Conservation (phyloP, 2,797 vertebrate species). For the Netta rufina region DNA sequence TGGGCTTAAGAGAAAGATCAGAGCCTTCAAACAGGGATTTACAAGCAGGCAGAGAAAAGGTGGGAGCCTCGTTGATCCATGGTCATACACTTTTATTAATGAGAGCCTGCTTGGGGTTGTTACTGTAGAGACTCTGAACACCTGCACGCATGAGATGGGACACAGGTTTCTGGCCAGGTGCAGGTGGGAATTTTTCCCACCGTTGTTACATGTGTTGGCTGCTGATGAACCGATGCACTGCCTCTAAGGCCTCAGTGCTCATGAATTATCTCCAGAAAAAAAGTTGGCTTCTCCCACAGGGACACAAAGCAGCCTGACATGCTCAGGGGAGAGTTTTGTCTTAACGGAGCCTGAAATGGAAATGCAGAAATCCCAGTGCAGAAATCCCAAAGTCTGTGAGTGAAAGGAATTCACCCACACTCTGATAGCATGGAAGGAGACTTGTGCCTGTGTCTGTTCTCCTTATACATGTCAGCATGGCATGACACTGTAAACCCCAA, state of each 20-base stretch:
- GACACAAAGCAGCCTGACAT: not conserved
- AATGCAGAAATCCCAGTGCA: not conserved
- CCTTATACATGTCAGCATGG: not conserved
- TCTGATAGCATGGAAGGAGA: not conserved
- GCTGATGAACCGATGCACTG: not conserved
- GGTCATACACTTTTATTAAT: not conserved
- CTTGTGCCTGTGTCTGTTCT: not conserved
- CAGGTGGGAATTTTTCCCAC: not conserved
- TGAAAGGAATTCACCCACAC: not conserved
- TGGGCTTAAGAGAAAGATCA: not conserved
- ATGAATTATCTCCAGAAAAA: not conserved
- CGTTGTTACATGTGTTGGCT: not conserved
- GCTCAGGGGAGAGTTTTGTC: not conserved
- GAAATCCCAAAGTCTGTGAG: not conserved
- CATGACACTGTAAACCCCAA: rapidly evolving
- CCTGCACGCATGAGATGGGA: not conserved
- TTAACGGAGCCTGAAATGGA: not conserved
- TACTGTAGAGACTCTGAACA: not conserved
- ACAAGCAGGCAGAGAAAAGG: not conserved
- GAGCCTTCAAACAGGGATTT: not conserved
- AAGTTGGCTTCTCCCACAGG: not conserved
- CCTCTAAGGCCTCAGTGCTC: not conserved
- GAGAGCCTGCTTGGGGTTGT: not conserved
- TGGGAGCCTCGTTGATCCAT: not conserved
- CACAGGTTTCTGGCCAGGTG: not conserved